phyloP scores from a whole-genome alignment of 2,888 invertebrate species.

The Dinocampus coccinellae region DNA sequence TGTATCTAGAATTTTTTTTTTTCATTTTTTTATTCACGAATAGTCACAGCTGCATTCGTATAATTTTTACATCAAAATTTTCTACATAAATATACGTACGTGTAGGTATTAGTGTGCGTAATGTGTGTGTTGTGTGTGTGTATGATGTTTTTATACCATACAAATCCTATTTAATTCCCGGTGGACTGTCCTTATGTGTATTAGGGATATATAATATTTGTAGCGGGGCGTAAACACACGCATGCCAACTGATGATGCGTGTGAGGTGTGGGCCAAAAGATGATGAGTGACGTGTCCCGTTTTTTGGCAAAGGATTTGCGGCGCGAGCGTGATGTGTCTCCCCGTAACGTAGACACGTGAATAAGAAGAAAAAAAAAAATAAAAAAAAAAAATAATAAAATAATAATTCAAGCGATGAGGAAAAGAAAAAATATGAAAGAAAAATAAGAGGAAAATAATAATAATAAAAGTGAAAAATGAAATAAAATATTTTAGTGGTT shows the following conservation, averaged over 20 bases:
- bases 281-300: slow-evolving; percentile 31
- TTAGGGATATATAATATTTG: slow-evolving; percentile 16
- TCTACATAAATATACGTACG: no score
- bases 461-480: background rate
- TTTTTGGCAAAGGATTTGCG: slow-evolving; percentile 15
- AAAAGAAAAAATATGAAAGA: background rate
- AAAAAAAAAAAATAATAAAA: background rate
- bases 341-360: background rate
- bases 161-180: slow-evolving; percentile 6
- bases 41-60: slow-evolving; percentile 47
- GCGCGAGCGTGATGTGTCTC: background rate
- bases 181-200: slow-evolving; percentile 27
- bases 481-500: background rate
- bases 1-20: background rate
- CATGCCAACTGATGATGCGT: slow-evolving; percentile 1
- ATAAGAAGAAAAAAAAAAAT: slow-evolving; percentile 4
- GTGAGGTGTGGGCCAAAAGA: background rate
- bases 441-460: background rate
- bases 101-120: no score
- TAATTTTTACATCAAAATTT: slow-evolving; percentile 40
- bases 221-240: slow-evolving; percentile 14
- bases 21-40: background rate
- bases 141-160: slow-evolving; percentile 26
- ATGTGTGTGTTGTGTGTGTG: no score
- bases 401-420: no score